Base-by-base conservation (phyloP, 2,888 invertebrate genomes). In the Acrobasis repandana region DNA sequence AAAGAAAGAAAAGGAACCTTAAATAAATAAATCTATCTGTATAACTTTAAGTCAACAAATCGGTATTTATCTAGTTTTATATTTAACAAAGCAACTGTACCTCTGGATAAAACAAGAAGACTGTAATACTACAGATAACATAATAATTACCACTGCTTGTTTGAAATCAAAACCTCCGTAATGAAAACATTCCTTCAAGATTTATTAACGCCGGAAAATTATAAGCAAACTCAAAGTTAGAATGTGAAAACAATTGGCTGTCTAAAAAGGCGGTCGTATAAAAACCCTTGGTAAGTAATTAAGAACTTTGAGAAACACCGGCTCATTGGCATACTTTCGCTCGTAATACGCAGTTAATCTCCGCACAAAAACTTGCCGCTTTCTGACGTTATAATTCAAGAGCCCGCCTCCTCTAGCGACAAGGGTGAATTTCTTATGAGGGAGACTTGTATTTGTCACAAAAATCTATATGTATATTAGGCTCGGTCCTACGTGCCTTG, bases 321-420 rank as follows among this genome's bases (percentile, higher is more conserved):
- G 80, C 83, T 86, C 86, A 88, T 86, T 84, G 87, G 83, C 83
- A 86, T 85, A 87, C 86, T 88, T 88, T 84, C 72, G 79, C 84
- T 83, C 86, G 85, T 88, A 87, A 85, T 83, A 87, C 85, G 83
- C 84, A 85, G 85, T 85, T 88, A 88, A 87, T 88, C 86, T 87
- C 80, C 70, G 79, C 80, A 78, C 77, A 88, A 88, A 87, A 88
- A 87, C 80, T 88, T 85, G 77, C 77, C 77, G 74, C 78, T 77
- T 76, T 78, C 75, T 77, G 80, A 85, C 82, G 86, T 85, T 86
- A 85, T 88, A 86, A 89, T 87, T 88, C 86, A 88, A 80, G 71
- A 73, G 75, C 77, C 79, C 80, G 79, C 80, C 78, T 73, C 66
- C 71, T 77, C 79, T 77, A 77, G 76, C 76, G 82, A 84, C 83